phyloP scores from a whole-genome alignment of 2,797 vertebrate genomes.

The Lateolabrax maculatus region DNA sequence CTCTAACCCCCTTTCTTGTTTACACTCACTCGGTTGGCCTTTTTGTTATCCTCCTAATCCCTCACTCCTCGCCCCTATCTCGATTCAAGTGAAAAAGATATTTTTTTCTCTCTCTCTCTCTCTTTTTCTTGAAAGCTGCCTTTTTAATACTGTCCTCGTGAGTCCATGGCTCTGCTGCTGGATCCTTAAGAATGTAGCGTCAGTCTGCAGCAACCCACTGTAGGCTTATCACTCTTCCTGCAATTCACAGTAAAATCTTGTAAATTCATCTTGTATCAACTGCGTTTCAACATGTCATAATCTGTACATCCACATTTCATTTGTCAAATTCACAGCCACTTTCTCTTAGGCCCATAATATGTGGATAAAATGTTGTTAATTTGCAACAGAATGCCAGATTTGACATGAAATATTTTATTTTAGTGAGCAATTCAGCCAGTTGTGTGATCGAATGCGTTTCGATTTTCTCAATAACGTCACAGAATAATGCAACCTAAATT shows the following conservation, averaged over 20 bases:
- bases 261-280: neutral
- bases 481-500: conserved; percentile 30
- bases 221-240: conserved; percentile 20
- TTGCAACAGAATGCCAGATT: neutral
- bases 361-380: neutral
- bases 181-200: conserved; percentile 54
- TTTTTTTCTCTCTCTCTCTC: neutral
- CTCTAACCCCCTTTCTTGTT: conserved; percentile 78
- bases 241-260: conserved; percentile 8
- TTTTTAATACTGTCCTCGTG: conserved; percentile 59
- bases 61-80: conserved; percentile 60
- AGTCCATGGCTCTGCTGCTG: conserved; percentile 61
- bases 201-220: conserved; percentile 46
- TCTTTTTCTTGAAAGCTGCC: conserved; percentile 40
- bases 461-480: conserved; percentile 2
- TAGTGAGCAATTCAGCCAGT: neutral
- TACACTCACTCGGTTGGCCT: conserved; percentile 75
- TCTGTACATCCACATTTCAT: neutral
- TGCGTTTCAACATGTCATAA: neutral
- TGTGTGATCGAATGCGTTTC: neutral
- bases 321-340: neutral
- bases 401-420: neutral
- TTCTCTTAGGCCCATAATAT: neutral
- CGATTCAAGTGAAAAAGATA: conserved; percentile 58
- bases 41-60: conserved; percentile 79